Conservation (phyloP, 2,888 invertebrate genomes). For the Argyresthia albistria region DNA sequence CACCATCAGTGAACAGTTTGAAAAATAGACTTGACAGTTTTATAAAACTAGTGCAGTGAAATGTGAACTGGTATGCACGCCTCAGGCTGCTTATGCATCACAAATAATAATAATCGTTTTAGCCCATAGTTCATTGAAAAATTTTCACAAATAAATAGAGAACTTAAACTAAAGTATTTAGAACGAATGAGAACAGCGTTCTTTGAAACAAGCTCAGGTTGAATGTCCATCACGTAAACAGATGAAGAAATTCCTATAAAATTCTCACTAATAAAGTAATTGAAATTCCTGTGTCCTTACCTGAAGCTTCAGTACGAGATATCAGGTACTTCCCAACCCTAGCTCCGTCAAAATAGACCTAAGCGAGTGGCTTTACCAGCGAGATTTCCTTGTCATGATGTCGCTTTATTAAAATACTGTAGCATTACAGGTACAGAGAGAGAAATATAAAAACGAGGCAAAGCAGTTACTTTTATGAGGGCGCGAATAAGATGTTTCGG, state of each 20-base stretch:
- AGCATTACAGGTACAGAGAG: conserved; percentile 68
- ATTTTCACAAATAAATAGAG: too few relatives aligned
- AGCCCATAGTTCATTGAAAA: too few relatives aligned
- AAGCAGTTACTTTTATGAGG: conserved; percentile 73
- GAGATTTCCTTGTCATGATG: conserved; percentile 20
- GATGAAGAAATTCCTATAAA: conserved; percentile 18
- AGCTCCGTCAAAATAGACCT: conserved; percentile 19
- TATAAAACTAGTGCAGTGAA: too few relatives aligned
- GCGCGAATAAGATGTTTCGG: conserved; percentile 73
- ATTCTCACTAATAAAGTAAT: conserved; percentile 60
- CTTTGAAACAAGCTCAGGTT: too few relatives aligned
- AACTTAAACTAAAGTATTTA: too few relatives aligned
- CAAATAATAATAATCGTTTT: too few relatives aligned
- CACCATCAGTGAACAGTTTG: too few relatives aligned
- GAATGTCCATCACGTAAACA: conserved; percentile 1
- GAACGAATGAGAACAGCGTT: too few relatives aligned
- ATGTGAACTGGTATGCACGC: too few relatives aligned
- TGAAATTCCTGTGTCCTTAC: conserved; percentile 68
- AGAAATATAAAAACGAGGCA: conserved; percentile 67
- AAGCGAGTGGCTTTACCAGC: conserved; percentile 22
- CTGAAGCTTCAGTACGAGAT: conserved; percentile 55
- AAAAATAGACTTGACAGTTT: too few relatives aligned
- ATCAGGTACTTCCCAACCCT: conserved; percentile 41
- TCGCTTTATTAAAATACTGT: conserved; percentile 70
- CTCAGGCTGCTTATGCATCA: too few relatives aligned